Percentiles rank a stretch among this genome's conserved stretches.
phyloP scores from a whole-genome alignment of 2,797 vertebrate genomes.

The Lacerta viridis region DNA sequence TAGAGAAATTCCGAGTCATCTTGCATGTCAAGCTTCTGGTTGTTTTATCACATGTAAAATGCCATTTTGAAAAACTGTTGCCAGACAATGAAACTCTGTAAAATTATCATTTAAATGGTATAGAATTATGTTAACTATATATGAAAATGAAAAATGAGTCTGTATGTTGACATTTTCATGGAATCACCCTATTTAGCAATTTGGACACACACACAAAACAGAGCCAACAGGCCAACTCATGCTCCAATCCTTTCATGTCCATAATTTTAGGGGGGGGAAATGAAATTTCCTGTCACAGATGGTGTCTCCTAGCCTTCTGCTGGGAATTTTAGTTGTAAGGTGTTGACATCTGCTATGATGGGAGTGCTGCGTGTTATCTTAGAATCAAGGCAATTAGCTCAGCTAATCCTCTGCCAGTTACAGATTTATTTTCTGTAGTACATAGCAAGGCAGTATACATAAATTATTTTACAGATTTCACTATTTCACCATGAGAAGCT shows the following conservation, averaged over 20 bases:
- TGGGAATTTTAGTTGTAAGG: conserved; percentile 49
- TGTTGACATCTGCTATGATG: conserved; percentile 50
- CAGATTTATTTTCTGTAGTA: conserved; percentile 46
- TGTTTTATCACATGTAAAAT: no score
- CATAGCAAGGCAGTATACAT: conserved; percentile 21
- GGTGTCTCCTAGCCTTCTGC: conserved; percentile 45
- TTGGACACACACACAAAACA: conserved; percentile 1
- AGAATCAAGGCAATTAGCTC: conserved; percentile 42
- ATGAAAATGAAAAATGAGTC: no score
- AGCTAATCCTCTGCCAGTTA: conserved; percentile 24
- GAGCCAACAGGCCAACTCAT: conserved; percentile 34
- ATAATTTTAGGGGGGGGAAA: conserved; percentile 26
- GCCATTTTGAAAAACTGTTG: no score
- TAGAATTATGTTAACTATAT: no score
- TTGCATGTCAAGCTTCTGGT: no score
- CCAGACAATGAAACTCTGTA: no score
- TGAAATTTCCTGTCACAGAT: conserved; percentile 40
- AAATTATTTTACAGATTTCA: not conserved
- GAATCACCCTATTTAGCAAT: conserved; percentile 14
- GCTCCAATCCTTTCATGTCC: conserved; percentile 24
- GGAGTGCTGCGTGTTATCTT: conserved; percentile 24
- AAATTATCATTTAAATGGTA: no score
- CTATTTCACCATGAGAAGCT: conserved; percentile 20
- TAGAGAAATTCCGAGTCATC: no score
- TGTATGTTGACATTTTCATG: no score